Conservation (phyloP, 30 jellyfish, hydroid and myxozoan species). For the Morbakka virulenta region DNA sequence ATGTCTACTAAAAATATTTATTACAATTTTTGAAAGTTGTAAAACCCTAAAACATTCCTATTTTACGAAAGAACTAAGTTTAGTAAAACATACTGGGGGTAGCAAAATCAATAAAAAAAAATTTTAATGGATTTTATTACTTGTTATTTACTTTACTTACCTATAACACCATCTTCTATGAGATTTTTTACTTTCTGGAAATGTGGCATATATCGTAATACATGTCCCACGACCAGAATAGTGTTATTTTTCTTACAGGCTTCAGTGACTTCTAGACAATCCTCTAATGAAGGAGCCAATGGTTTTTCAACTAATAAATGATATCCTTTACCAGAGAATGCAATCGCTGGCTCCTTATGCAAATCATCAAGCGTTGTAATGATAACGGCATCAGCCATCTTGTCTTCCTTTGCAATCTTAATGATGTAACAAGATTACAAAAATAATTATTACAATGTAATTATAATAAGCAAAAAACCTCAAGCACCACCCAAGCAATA, state of each 20-base stretch:
- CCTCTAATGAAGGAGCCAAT: conserved; percentile 81
- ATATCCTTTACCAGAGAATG: conserved; percentile 75
- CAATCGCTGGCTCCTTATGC: conserved; percentile 81
- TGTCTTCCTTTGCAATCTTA: no score
- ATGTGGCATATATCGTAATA: conserved; percentile 68
- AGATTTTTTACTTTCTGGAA: conserved; percentile 61
- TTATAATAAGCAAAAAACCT: no score
- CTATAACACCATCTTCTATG: conserved; percentile 76
- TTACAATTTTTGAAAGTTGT: no score
- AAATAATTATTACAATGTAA: no score
- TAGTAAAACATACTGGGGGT: no score
- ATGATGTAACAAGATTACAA: background rate
- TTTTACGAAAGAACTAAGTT: no score
- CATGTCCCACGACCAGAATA: conserved; percentile 82
- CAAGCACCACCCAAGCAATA: no score
- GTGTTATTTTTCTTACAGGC: conserved; percentile 61
- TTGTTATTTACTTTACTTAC: no score
- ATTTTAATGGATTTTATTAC: no score
- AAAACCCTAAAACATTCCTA: no score
- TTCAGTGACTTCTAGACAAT: conserved; percentile 65
- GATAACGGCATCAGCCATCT: conserved; percentile 93
- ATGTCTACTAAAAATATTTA: no score
- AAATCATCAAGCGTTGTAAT: conserved; percentile 73
- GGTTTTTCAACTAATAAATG: conserved; percentile 85
- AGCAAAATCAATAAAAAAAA: no score